A percentile compares a stretch with the other conserved stretches of the same genome.
Conservation (phyloP, 2,888 invertebrate species). For the Zele albiditarsus region DNA sequence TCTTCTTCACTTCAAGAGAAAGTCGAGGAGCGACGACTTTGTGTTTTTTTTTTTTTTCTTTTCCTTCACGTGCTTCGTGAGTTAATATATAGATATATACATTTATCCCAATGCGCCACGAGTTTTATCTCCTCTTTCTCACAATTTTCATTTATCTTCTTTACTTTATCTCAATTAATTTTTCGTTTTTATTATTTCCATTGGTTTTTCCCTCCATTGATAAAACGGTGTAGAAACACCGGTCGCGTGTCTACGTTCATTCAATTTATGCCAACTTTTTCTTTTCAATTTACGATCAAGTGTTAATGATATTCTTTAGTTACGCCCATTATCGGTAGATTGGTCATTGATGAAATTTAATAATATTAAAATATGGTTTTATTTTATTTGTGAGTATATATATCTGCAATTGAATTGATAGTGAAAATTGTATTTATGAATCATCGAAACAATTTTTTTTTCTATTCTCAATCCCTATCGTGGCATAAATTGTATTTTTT, state of each 20-base stretch:
- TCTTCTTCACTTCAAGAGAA: constrained; percentile 24
- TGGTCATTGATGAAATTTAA: background rate
- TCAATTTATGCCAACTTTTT: constrained; percentile 10
- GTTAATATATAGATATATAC: background rate
- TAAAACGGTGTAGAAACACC: background rate
- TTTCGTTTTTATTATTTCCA: background rate
- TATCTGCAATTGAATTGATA: too few species aligned
- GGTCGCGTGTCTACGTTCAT: background rate
- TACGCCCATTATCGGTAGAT: background rate
- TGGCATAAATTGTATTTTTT: constrained; percentile 44
- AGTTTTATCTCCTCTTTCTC: constrained; percentile 22
- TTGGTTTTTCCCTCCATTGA: background rate
- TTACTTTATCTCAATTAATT: background rate
- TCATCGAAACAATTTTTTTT: constrained; percentile 16
- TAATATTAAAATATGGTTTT: constrained; percentile 11
- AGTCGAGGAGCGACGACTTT: constrained; percentile 17
- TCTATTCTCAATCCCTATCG: background rate
- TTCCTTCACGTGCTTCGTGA: constrained; percentile 8
- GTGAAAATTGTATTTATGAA: too few species aligned
- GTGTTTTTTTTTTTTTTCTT: constrained; percentile 17
- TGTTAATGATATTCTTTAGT: constrained; percentile 3
- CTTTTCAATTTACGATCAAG: constrained; percentile 30
- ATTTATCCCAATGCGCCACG: background rate
- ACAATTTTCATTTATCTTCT: background rate
- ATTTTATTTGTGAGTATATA: background rate